Evolutionary conservation across 2,113 vertebrate species (phyloP).

Genomic region (Bagarius yarrelli): DNA sequence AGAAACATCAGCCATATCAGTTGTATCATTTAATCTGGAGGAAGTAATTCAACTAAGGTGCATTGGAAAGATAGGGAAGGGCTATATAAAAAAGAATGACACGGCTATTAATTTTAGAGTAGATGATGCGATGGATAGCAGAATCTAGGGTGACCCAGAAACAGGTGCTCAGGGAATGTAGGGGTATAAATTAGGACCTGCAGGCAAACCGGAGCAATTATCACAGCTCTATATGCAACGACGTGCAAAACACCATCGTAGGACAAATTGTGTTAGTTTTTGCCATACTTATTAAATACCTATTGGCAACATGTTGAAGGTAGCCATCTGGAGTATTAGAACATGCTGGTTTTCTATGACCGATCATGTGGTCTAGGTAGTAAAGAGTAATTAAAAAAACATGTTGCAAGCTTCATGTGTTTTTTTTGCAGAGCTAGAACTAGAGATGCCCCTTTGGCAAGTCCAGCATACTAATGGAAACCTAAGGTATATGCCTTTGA

Average conservation of each 20-base stretch:
- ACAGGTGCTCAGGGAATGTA: slow-evolving; percentile 1
- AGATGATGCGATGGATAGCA: slow-evolving; percentile 19
- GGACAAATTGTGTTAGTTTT: neutral
- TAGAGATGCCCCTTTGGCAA: neutral
- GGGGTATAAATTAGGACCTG: neutral
- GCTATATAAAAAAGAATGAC: slow-evolving; percentile 22
- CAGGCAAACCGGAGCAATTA: slow-evolving; percentile 1
- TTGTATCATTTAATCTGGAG: slow-evolving; percentile 10
- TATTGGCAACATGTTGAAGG: neutral
- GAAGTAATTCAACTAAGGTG: slow-evolving; percentile 20
- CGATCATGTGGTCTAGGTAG: neutral
- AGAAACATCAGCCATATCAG: slow-evolving; percentile 11
- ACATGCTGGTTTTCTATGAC: neutral
- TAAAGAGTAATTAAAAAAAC: too few relatives aligned
- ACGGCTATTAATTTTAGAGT: slow-evolving; percentile 27
- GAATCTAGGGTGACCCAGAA: slow-evolving; percentile 24
- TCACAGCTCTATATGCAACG: neutral
- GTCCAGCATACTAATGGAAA: neutral
- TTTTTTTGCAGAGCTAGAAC: neutral
- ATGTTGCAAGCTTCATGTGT: neutral
- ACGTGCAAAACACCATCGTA: neutral
- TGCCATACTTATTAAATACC: neutral
- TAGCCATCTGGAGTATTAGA: neutral
- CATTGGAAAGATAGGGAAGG: slow-evolving; percentile 1
- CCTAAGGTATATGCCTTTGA: neutral